Conservation (phyloP, 2,888 invertebrate species). For the Agrotis segetum region DNA sequence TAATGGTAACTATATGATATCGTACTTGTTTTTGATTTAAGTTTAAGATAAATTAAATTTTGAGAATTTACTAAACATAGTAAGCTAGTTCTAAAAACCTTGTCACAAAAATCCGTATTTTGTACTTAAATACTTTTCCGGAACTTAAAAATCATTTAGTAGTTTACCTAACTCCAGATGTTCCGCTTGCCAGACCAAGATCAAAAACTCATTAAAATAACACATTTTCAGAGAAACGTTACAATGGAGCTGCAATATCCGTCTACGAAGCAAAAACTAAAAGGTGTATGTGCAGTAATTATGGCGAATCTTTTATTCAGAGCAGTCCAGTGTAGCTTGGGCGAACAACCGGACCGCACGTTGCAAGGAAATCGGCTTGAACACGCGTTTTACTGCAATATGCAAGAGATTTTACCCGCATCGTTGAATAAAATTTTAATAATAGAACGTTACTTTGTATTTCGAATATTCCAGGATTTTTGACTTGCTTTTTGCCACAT, state of each 20-base stretch:
- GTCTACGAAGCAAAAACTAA: constrained; percentile 32
- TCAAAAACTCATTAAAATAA: constrained; percentile 8
- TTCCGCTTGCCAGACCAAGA: background rate
- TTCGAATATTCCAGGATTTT: constrained; percentile 27
- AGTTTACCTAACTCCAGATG: too few species aligned
- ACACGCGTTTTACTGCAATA: constrained; percentile 51
- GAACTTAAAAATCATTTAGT: too few species aligned
- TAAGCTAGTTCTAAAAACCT: too few species aligned
- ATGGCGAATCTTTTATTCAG: constrained; percentile 70
- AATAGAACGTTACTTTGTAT: constrained; percentile 39
- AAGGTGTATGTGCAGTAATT: constrained; percentile 66
- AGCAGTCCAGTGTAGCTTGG: constrained; percentile 48
- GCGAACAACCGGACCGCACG: constrained; percentile 63
- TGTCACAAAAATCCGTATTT: too few species aligned
- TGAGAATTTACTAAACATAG: too few species aligned
- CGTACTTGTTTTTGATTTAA: too few species aligned
- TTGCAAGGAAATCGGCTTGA: constrained; percentile 54
- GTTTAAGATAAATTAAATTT: too few species aligned
- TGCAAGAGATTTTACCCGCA: constrained; percentile 44
- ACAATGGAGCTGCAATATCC: constrained; percentile 23
- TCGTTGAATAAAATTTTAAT: constrained; percentile 59
- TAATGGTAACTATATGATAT: too few species aligned
- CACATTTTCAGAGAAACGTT: constrained; percentile 19
- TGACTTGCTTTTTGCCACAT: background rate
- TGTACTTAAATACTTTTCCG: too few species aligned